phyloP scores from a whole-genome alignment of 2,113 vertebrate species.

The Corythornis cristatus region DNA sequence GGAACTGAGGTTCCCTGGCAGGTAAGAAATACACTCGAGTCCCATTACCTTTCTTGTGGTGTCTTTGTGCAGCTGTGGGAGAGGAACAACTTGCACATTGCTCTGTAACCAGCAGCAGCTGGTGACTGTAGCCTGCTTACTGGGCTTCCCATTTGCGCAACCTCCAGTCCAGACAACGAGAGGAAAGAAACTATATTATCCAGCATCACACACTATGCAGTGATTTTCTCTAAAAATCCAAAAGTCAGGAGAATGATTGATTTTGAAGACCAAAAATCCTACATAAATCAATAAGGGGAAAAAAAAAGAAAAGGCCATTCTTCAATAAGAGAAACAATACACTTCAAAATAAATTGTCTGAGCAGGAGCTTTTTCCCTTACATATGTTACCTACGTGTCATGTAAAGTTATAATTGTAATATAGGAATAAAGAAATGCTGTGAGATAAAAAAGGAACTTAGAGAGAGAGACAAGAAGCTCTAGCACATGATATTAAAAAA shows the following conservation, averaged over 20 bases:
- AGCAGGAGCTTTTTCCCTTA: background rate
- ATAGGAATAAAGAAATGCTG: background rate
- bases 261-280: background rate
- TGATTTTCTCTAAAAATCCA: background rate
- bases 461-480: background rate
- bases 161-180: background rate
- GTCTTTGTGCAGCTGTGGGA: background rate
- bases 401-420: background rate
- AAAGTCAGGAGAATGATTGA: background rate
- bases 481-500: background rate
- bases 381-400: background rate
- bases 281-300: background rate
- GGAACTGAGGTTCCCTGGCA: background rate
- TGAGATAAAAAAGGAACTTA: background rate
- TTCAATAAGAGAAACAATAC: background rate
- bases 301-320: no score
- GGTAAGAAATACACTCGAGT: background rate
- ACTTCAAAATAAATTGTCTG: background rate
- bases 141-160: background rate
- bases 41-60: background rate
- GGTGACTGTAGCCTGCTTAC: background rate
- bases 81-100: background rate
- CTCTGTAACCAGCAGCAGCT: background rate
- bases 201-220: background rate
- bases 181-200: background rate